These are phyloP conservation scores for Caenorhabditis tropicalis DNA, from an alignment of 1,140 invertebrate species.

Conservation along the genomic window DNA sequence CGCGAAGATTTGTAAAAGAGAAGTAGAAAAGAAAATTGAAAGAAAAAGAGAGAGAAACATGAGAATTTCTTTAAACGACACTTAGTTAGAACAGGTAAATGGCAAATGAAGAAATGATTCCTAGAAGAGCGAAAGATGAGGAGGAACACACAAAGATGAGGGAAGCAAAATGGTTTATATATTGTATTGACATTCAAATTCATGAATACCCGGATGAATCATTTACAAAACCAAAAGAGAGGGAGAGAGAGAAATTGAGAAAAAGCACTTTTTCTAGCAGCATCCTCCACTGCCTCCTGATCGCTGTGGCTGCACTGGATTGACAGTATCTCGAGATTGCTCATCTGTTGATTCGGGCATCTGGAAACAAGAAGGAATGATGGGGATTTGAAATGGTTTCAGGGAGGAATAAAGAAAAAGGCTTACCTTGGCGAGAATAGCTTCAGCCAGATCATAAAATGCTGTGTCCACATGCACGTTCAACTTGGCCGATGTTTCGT, in stretches of 20 bases:
- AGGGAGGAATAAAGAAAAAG: background rate
- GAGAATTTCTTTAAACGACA: background rate
- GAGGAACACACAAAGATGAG: background rate
- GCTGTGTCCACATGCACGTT: conserved; percentile 97
- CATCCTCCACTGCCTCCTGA: conserved; percentile 15
- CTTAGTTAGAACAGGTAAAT: conserved; percentile 31
- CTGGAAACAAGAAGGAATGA: background rate
- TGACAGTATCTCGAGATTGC: background rate
- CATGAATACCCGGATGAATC: conserved; percentile 25
- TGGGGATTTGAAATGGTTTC: background rate
- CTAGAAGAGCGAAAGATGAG: background rate
- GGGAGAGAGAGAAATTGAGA: background rate
- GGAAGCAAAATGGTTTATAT: background rate
- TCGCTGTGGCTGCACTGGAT: conserved; percentile 6
- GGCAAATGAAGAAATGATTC: background rate
- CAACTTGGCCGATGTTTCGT: conserved; percentile 98
- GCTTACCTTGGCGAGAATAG: conserved; percentile 84
- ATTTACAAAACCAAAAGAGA: conserved; percentile 20
- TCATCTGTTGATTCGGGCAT: conserved; percentile 15
- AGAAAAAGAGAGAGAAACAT: background rate
- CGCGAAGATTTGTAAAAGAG: background rate
- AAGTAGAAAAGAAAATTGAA: background rate
- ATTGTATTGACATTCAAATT: conserved; percentile 32
- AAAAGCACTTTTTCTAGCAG: background rate
- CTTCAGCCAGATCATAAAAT: conserved; percentile 93